phyloP scores from a whole-genome alignment of 2,797 vertebrate species.

The Staurois parvus region DNA sequence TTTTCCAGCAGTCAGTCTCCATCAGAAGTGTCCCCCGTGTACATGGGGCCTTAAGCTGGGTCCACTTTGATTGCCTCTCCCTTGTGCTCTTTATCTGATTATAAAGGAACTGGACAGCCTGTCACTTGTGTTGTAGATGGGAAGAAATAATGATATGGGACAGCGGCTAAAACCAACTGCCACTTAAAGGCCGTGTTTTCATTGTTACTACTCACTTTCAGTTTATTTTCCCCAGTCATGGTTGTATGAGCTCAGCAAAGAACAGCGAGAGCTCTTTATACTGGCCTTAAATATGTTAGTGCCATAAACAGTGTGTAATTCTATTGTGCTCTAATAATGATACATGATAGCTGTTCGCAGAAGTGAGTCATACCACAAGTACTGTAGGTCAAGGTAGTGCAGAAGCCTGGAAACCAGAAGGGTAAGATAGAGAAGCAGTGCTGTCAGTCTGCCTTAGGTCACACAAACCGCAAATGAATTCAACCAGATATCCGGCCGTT shows the following conservation, averaged over 20 bases:
- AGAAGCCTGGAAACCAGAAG: slow-evolving; percentile 16
- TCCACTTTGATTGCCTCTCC: not conserved
- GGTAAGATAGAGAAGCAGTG: slow-evolving; percentile 8
- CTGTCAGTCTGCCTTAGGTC: slow-evolving; percentile 1
- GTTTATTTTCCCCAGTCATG: slow-evolving; percentile 11
- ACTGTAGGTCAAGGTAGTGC: slow-evolving; percentile 29
- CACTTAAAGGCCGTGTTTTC: not conserved
- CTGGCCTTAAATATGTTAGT: slow-evolving; percentile 43
- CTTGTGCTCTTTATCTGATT: not conserved
- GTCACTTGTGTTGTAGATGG: not conserved
- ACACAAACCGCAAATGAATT: slow-evolving; percentile 1
- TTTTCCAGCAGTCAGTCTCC: no score
- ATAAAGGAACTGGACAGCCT: not conserved
- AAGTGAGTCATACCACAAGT: slow-evolving; percentile 37
- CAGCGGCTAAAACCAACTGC: not conserved
- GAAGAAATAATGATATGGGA: not conserved
- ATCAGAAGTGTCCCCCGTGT: no score
- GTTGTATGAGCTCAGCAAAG: slow-evolving; percentile 9
- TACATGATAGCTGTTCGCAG: slow-evolving; percentile 14
- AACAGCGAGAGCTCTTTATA: not conserved
- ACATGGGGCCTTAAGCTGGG: no score
- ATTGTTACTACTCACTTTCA: not conserved
- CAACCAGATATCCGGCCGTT: slow-evolving; percentile 16
- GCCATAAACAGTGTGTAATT: slow-evolving; percentile 40
- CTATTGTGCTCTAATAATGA: slow-evolving; percentile 24